phyloP scores from a whole-genome alignment of 2,113 vertebrate genomes.

The Sprattus sprattus region DNA sequence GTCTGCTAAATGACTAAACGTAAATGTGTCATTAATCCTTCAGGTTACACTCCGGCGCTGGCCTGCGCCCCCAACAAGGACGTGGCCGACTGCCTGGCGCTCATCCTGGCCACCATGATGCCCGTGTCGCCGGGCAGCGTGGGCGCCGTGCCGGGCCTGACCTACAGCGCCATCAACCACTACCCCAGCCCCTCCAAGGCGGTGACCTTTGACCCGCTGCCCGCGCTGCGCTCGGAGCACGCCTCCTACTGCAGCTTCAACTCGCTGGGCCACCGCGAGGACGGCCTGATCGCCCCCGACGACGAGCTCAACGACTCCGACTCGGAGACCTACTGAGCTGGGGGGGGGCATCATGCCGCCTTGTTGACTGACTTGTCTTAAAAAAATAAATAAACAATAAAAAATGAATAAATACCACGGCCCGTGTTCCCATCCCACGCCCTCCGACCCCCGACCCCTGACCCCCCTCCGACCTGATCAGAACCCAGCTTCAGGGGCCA shows the following conservation, averaged over 20 bases:
- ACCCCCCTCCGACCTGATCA: background rate
- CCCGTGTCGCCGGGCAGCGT: slow-evolving; percentile 87
- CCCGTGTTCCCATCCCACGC: background rate
- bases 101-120: slow-evolving; percentile 99
- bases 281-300: slow-evolving; percentile 83
- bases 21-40: background rate
- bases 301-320: slow-evolving; percentile 97
- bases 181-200: slow-evolving; percentile 95
- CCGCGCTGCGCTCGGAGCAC: slow-evolving; percentile 82
- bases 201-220: slow-evolving; percentile 90
- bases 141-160: slow-evolving; percentile 76
- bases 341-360: background rate
- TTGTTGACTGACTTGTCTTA: slow-evolving; percentile 11
- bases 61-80: slow-evolving; percentile 98
- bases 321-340: slow-evolving; percentile 92
- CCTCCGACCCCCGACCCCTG: background rate
- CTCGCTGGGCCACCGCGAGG: slow-evolving; percentile 84
- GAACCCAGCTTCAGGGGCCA: slow-evolving; percentile 17
- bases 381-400: background rate
- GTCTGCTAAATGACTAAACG: too few species aligned
- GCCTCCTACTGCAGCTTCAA: slow-evolving; percentile 95
- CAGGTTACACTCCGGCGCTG: slow-evolving; percentile 97
- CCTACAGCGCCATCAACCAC: slow-evolving; percentile 94
- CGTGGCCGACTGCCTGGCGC: slow-evolving; percentile 95
- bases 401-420: background rate